These are phyloP conservation scores for Lasius fuliginosus DNA, from an alignment of 2,888 invertebrate genomes.

Conservation along the genomic window DNA sequence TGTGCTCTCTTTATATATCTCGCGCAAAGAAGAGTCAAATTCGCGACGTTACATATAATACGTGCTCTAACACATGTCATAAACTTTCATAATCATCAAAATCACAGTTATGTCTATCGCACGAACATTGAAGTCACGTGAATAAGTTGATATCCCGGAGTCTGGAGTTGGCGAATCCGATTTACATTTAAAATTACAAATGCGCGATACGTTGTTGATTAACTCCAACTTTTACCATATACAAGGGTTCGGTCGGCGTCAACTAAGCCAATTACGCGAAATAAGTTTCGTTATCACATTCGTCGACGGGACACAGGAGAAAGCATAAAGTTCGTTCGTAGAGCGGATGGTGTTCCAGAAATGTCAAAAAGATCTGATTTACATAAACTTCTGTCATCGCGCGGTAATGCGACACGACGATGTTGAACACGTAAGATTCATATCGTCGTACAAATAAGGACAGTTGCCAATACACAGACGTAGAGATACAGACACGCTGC, in stretches of 20 bases:
- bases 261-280: constrained; percentile 32
- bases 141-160: not conserved
- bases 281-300: constrained; percentile 7
- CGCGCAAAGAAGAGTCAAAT: not conserved
- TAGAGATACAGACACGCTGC: not conserved
- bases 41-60: not conserved
- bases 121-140: not conserved
- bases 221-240: constrained; percentile 37
- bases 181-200: constrained; percentile 68
- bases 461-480: not conserved
- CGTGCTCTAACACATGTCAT: not conserved
- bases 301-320: not conserved
- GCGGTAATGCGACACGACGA: not conserved
- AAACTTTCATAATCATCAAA: constrained; percentile 1
- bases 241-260: not conserved
- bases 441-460: constrained; percentile 2
- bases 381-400: constrained; percentile 7
- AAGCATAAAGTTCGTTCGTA: constrained; percentile 21
- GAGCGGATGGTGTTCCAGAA: not conserved
- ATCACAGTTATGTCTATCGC: not conserved
- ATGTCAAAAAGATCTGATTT: not conserved
- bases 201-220: constrained; percentile 39
- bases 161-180: constrained; percentile 4
- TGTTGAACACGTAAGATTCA: constrained; percentile 25
- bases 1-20: not conserved